These are phyloP conservation scores for Parambassis ranga DNA, from an alignment of 2,797 vertebrate species.

Conservation along the genomic window DNA sequence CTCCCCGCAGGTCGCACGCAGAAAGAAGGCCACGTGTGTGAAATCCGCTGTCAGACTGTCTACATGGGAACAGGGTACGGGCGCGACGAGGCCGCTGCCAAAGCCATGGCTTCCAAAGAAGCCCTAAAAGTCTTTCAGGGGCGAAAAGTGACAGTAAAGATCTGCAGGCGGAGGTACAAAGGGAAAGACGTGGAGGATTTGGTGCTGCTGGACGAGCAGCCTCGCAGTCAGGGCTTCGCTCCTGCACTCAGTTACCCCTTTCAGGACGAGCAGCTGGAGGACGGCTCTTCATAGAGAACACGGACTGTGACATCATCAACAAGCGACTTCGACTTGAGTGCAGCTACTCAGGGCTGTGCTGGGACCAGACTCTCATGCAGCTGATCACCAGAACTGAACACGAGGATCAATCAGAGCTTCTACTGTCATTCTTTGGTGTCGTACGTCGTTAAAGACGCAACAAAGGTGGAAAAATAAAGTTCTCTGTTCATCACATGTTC, in stretches of 20 bases:
- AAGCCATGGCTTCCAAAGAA: constrained; percentile 94
- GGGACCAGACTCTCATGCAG: constrained; percentile 33
- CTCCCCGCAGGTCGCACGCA: constrained; percentile 91
- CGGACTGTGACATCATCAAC: neutral
- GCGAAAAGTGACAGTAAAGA: constrained; percentile 92
- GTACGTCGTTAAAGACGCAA: too few species aligned
- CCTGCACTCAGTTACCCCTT: constrained; percentile 94
- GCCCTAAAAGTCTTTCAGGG: constrained; percentile 96
- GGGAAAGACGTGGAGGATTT: constrained; percentile 94
- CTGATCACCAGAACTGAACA: neutral
- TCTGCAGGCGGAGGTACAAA: constrained; percentile 89
- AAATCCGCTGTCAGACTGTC: constrained; percentile 92
- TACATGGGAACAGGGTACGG: constrained; percentile 97
- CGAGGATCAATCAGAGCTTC: neutral
- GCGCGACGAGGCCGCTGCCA: constrained; percentile 90
- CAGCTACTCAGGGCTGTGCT: constrained; percentile 25
- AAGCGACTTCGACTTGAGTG: neutral
- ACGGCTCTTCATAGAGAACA: constrained; percentile 18
- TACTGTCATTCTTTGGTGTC: neutral
- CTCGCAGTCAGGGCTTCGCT: constrained; percentile 88
- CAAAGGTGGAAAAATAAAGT: too few species aligned
- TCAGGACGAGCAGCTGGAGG: constrained; percentile 59
- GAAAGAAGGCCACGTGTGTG: constrained; percentile 95
- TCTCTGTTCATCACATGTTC: too few species aligned
- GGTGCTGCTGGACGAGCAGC: constrained; percentile 91